Base-by-base conservation (phyloP, 1,140 invertebrate genomes). In the Anthonomus grandis region DNA sequence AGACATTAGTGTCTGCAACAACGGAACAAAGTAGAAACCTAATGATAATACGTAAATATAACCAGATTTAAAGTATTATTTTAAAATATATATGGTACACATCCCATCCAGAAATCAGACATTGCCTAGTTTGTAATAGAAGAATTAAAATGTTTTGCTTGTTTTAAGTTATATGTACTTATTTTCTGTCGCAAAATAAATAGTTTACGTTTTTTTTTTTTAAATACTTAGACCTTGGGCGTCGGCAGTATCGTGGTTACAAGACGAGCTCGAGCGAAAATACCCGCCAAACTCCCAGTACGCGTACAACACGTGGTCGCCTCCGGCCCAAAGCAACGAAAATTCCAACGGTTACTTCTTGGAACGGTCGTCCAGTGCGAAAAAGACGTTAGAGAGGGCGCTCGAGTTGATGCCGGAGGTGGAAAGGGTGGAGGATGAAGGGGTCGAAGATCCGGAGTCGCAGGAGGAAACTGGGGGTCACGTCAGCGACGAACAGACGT, bases 301-400 rank as follows among this genome's bases (percentile, higher is more conserved):
- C 69, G 85, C 87, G 25, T 95, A 94, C 71, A 91, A 86, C 68
- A 97, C 94, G 89, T 95, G 93, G 58, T 93, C 94, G 9, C 92
- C 93, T 3, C 87, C 89, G 3, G 87, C 91, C 1, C 89, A 90
- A 65, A 96, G 92, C 9, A 97, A 97, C 75, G 95, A 97, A 72
- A 92, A 90, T 13, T 90, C 92, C 6, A 96, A 93, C 74, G 93
- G 94, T 44, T 98, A 96, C 70, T 95, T 93, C 76, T 75, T 98
- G 36, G 94, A 97, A 72, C 81, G 95, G 49, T 96, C 93, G 49
- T 92, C 92, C 65, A 95, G 92, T 62, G 95, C 95, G 0, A 84
- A 90, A 49, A 89, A 93, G 68, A 95, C 90, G 0, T 78, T 97
- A 31, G 87, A 93, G 60, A 84, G 86, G 70, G 91, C 92, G 2